These are phyloP conservation scores for Mesopsocus fuscifrons DNA, from an alignment of 2,888 invertebrate species.

Conservation along the genomic window DNA sequence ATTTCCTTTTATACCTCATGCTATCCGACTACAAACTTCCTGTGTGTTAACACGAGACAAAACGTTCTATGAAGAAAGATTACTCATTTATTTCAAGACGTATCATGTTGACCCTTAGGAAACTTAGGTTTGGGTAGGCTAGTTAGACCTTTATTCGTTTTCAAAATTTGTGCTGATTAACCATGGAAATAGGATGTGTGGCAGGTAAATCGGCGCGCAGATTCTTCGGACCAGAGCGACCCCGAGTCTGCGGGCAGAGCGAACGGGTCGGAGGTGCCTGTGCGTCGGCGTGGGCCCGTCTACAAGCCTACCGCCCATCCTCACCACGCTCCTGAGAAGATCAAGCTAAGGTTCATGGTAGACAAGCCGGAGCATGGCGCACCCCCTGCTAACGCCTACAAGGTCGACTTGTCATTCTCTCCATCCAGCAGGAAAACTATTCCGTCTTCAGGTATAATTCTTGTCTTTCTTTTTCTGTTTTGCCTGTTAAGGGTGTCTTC, in stretches of 20 bases:
- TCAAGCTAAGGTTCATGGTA: constrained; percentile 61
- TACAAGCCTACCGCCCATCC: constrained; percentile 12
- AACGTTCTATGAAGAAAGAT: too few species aligned
- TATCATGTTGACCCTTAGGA: constrained; percentile 25
- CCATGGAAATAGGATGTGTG: neutral
- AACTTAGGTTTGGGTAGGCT: constrained; percentile 25
- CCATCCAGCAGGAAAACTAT: constrained; percentile 21
- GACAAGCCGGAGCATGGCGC: constrained; percentile 71
- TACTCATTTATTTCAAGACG: too few species aligned
- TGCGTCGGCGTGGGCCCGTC: constrained; percentile 14
- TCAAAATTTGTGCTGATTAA: neutral
- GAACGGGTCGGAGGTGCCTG: constrained; percentile 29
- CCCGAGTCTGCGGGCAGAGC: constrained; percentile 34
- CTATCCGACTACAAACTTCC: too few species aligned
- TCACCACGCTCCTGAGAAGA: constrained; percentile 36
- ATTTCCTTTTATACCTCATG: too few species aligned
- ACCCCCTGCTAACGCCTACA: constrained; percentile 60
- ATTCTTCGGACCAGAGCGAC: constrained; percentile 34
- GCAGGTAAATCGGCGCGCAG: constrained; percentile 26
- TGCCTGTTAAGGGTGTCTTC: too few species aligned
- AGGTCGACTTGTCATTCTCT: constrained; percentile 58
- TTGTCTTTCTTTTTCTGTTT: too few species aligned
- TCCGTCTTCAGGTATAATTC: neutral
- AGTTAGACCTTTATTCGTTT: neutral
- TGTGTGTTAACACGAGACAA: too few species aligned